phyloP scores from a whole-genome alignment of 64 coral and sea anemone species.

The Dendrophyllia cribrosa region DNA sequence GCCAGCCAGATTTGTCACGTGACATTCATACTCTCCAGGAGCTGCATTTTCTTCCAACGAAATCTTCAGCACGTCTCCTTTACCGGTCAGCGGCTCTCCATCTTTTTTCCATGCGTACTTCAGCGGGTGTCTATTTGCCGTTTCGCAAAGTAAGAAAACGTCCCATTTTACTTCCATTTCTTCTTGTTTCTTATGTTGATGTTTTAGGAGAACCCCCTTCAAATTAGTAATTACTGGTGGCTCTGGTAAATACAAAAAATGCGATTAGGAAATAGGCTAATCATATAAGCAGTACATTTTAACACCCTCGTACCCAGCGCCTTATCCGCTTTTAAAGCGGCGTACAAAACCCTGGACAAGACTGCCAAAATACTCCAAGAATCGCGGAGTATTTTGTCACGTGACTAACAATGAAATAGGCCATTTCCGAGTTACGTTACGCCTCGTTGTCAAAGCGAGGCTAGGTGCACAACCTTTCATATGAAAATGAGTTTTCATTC shows the following conservation, averaged over 20 bases:
- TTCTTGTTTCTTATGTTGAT: not conserved
- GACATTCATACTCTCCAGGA: constrained; percentile 1
- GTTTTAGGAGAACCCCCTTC: not conserved
- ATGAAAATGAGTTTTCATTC: too few species aligned
- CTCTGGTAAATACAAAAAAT: not conserved
- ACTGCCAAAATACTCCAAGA: too few species aligned
- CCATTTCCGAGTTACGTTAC: too few species aligned
- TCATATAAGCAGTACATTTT: too few species aligned
- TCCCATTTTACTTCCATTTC: not conserved
- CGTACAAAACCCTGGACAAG: too few species aligned
- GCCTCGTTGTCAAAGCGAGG: too few species aligned
- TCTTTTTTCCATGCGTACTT: constrained; percentile 11
- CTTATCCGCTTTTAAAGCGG: too few species aligned
- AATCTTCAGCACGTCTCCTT: not conserved
- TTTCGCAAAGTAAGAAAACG: not conserved
- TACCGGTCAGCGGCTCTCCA: not conserved
- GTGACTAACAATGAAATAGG: too few species aligned
- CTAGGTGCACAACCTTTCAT: too few species aligned
- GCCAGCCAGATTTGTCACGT: not conserved
- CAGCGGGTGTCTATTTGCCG: not conserved
- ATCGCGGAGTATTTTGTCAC: too few species aligned
- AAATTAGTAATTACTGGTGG: not conserved
- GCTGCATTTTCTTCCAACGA: not conserved
- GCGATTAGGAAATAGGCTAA: too few species aligned
- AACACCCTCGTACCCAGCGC: too few species aligned